Base-by-base conservation (phyloP, 2,888 invertebrate genomes). In the Ectemnius continuus region DNA sequence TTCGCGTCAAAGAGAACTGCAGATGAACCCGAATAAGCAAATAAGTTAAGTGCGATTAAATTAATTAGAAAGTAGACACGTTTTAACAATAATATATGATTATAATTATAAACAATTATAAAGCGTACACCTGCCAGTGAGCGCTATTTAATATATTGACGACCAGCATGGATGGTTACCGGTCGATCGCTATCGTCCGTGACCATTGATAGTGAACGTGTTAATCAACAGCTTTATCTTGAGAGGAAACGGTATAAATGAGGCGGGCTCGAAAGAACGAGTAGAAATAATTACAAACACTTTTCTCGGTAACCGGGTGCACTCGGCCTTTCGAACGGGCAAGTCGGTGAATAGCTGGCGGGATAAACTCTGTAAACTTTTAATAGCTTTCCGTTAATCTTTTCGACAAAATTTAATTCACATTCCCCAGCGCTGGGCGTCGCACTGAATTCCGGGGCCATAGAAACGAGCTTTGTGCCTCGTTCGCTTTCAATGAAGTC, bases 401-500 rank as follows among this genome's bases (percentile, higher is more conserved):
- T 65, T 74, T 64, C 58, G 45, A 28, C 20, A 13, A 70, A 76
- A 70, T 67, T 70, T 65, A 68, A 73, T 60, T 73, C 63, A 56
- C 58, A 45, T 65, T 61, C 70, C 66, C n/a, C 20, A 46, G 16
- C 14, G 14, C 16, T n/a, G 23, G 18, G 8, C 23, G 46, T 3
- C 8, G n/a, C 13, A 4, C 11, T n/a, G n/a, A 23, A 28, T 47
- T 18, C 52, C 26, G 46, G 61, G 46, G 16, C 61, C 57, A 69
- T 67, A 57, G 52, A 64, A 65, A 76, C 46, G 66, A 23, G 70
- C 65, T 68, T 70, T 56, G 76, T 76, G 69, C 58, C 47, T 75
- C 76, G 76, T 56, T 68, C 65, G 57, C 57, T 76, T 61, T 71
- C 70, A 67, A 78, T 67, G 61, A 56, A 48, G 47, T 67, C 67